phyloP scores from a whole-genome alignment of 2,888 invertebrate species.

The Aspidapion aeneum region DNA sequence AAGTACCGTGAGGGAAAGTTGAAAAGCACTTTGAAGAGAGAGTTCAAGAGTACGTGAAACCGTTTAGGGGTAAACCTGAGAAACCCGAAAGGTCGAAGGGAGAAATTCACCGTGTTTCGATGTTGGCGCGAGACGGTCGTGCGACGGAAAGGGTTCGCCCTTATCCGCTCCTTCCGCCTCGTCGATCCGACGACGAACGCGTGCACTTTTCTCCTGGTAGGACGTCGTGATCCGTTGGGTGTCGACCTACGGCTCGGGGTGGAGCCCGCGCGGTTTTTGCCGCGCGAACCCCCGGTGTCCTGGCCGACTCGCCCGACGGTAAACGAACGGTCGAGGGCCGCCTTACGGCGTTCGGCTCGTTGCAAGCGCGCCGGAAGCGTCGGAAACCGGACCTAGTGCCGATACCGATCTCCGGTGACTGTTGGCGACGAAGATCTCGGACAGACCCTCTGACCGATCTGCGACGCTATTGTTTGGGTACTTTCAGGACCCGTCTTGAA shows the following conservation, averaged over 20 bases:
- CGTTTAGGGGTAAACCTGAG: conserved; percentile 42
- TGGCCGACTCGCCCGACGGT: conserved; percentile 18
- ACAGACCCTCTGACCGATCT: conserved; percentile 35
- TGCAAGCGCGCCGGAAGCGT: conserved; percentile 14
- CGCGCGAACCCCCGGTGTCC: conserved; percentile 20
- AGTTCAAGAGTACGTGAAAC: conserved; percentile 54
- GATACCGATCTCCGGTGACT: conserved; percentile 15
- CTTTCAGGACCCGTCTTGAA: conserved; percentile 69
- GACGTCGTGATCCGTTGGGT: conserved; percentile 55
- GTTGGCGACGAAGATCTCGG: conserved; percentile 22
- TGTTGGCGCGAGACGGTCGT: conserved; percentile 24
- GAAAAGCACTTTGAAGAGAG: conserved; percentile 44
- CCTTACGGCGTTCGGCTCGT: conserved; percentile 9
- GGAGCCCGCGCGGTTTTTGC: conserved; percentile 23
- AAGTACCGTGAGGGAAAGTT: conserved; percentile 51
- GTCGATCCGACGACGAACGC: conserved; percentile 30
- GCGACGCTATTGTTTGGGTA: conserved; percentile 44
- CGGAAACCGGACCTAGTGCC: conserved; percentile 15
- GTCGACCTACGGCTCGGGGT: conserved; percentile 46
- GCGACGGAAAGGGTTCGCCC: conserved; percentile 19
- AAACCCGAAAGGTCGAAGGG: conserved; percentile 38
- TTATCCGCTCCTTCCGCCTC: conserved; percentile 21
- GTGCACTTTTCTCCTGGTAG: conserved; percentile 51
- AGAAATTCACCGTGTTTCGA: conserved; percentile 31
- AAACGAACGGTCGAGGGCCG: conserved; percentile 14